These are phyloP conservation scores for Hippolais icterina DNA, from an alignment of 2,113 vertebrate species.

Conservation along the genomic window DNA sequence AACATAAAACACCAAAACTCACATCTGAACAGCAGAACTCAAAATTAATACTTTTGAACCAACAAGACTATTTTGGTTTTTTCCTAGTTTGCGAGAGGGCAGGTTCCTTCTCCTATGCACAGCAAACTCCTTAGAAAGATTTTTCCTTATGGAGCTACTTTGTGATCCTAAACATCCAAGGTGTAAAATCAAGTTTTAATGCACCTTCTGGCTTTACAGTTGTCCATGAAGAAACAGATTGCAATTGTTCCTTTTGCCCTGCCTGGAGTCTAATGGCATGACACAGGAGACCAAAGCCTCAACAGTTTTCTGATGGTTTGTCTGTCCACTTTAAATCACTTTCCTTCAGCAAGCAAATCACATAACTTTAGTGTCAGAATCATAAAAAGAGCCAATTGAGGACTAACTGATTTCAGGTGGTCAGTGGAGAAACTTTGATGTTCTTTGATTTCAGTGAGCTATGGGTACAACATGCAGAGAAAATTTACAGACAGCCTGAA, in stretches of 20 bases:
- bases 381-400: neutral
- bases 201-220: neutral
- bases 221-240: neutral
- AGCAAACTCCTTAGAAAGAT: neutral
- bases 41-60: neutral
- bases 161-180: neutral
- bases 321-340: neutral
- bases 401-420: neutral
- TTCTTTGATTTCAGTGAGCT: neutral
- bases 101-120: neutral
- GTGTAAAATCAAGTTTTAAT: neutral
- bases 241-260: neutral
- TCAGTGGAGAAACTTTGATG: neutral
- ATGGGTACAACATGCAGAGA: neutral
- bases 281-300: neutral
- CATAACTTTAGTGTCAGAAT: neutral
- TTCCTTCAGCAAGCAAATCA: constrained; percentile 1
- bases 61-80: neutral
- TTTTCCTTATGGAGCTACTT: neutral
- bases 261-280: neutral
- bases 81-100: neutral
- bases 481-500: neutral
- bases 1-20: neutral
- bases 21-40: neutral
- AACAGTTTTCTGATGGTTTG: neutral